phyloP scores from a whole-genome alignment of 1,140 invertebrate species.

The Pseudomyrmex flavicornis region DNA sequence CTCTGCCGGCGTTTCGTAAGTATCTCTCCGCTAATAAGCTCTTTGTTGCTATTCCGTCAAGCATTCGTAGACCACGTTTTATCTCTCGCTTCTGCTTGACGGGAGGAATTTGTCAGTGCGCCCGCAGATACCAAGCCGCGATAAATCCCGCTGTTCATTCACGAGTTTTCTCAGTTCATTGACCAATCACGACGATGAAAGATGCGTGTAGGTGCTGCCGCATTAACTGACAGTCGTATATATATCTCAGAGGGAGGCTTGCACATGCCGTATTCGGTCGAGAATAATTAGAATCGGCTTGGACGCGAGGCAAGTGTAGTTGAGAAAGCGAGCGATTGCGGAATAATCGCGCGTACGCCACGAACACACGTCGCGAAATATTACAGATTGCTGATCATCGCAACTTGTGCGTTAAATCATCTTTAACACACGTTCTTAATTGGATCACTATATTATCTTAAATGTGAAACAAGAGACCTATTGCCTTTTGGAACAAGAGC shows the following conservation, averaged over 20 bases:
- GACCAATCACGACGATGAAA: slow-evolving; percentile 57
- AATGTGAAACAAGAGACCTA: no score
- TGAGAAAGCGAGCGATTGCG: slow-evolving; percentile 46
- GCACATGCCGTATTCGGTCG: slow-evolving; percentile 5
- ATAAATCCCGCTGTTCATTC: slow-evolving; percentile 62
- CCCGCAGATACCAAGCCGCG: slow-evolving; percentile 46
- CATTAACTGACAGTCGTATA: slow-evolving; percentile 53
- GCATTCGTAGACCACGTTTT: slow-evolving; percentile 52
- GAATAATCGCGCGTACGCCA: slow-evolving; percentile 28
- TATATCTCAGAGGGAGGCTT: slow-evolving; percentile 27
- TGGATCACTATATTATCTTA: neutral
- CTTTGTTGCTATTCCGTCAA: slow-evolving; percentile 70
- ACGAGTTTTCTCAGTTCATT: slow-evolving; percentile 51
- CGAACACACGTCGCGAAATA: slow-evolving; percentile 36
- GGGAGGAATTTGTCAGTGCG: slow-evolving; percentile 56
- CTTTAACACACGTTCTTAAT: slow-evolving; percentile 15
- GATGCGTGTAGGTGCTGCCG: slow-evolving; percentile 56
- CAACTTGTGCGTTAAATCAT: neutral
- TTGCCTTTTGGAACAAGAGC: no score
- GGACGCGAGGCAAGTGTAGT: neutral
- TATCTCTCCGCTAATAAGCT: slow-evolving; percentile 75
- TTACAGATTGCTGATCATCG: slow-evolving; percentile 13
- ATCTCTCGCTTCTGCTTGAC: slow-evolving; percentile 41
- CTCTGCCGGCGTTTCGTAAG: slow-evolving; percentile 71
- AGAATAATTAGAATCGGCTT: slow-evolving; percentile 57